Conservation (phyloP, 2,888 invertebrate genomes). For the Napeogenes sylphis region DNA sequence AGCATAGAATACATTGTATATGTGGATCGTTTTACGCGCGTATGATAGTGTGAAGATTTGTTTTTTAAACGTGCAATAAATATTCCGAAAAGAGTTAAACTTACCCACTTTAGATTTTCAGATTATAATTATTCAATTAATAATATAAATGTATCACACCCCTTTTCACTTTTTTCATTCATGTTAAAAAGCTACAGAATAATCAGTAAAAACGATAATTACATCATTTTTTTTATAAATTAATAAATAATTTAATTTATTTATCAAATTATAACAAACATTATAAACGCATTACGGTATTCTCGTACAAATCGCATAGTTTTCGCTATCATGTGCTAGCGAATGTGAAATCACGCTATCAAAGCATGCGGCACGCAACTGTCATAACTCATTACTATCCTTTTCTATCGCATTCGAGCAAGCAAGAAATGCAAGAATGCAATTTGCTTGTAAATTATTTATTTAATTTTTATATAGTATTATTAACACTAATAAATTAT, state of each 20-base stretch:
- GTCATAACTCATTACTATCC: slow-evolving; percentile 19
- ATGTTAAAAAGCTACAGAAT: no score
- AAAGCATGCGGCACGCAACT: slow-evolving; percentile 20
- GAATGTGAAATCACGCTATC: slow-evolving; percentile 22
- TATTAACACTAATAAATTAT: no score
- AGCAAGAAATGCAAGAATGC: slow-evolving; percentile 9
- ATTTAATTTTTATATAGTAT: neutral
- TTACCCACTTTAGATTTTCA: no score
- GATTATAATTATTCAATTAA: no score
- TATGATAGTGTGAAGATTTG: no score
- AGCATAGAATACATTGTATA: neutral
- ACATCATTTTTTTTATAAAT: no score
- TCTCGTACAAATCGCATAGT: neutral
- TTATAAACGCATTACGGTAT: neutral
- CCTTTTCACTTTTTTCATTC: no score
- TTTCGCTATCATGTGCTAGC: slow-evolving; percentile 17
- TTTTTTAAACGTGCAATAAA: no score
- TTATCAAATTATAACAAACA: neutral
- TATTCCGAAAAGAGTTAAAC: no score
- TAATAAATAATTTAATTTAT: neutral
- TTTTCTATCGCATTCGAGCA: slow-evolving; percentile 25
- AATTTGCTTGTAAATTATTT: neutral
- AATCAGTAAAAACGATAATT: no score
- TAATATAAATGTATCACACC: no score
- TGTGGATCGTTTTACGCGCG: neutral